Base-by-base conservation (phyloP, 2,888 invertebrate genomes). In the Phyllotreta striolata region DNA sequence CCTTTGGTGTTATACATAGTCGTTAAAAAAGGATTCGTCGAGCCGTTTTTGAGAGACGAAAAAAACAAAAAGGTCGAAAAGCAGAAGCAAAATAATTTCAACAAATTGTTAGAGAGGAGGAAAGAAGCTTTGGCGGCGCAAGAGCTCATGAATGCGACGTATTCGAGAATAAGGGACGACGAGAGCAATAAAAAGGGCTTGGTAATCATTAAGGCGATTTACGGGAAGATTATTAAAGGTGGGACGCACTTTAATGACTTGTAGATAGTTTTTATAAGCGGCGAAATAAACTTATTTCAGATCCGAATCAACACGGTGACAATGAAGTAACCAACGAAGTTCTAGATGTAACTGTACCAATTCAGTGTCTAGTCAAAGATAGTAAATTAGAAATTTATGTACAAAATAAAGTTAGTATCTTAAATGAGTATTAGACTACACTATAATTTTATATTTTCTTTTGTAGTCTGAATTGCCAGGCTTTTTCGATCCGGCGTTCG, bases 401-500 rank as follows among this genome's bases (percentile, higher is more conserved):
- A 72, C 88, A 91, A 57, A 89, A 92, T 59, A 96, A 97, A 89
- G 96, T 96, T 81, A 55, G 46, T 58, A 40, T 8, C 51, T 13
- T 52, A 44, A 49, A 35, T 38, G n/a, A n/a, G n/a, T n/a, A n/a
- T n/a, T n/a, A n/a, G n/a, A n/a, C n/a, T n/a, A n/a, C n/a, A n/a
- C n/a, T n/a, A n/a, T n/a, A n/a, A n/a, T n/a, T n/a, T n/a, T n/a
- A n/a, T n/a, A n/a, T n/a, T 41, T 52, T 66, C 58, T 61, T 67
- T 86, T 87, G 34, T 83, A 98, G 97, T 91, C 93, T 79, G 95
- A 96, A 78, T 82, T 98, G 68, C 95, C 98, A 8, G 98, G 98
- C 37, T 98, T 98, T 83, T 98, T 92, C 82, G 98, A 99, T 82
- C 96, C 97, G 0, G 95, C 95, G 71, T 88, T 93, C 57, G 96